phyloP scores from a whole-genome alignment of 2,888 invertebrate species.

The Nomada lathburiana region DNA sequence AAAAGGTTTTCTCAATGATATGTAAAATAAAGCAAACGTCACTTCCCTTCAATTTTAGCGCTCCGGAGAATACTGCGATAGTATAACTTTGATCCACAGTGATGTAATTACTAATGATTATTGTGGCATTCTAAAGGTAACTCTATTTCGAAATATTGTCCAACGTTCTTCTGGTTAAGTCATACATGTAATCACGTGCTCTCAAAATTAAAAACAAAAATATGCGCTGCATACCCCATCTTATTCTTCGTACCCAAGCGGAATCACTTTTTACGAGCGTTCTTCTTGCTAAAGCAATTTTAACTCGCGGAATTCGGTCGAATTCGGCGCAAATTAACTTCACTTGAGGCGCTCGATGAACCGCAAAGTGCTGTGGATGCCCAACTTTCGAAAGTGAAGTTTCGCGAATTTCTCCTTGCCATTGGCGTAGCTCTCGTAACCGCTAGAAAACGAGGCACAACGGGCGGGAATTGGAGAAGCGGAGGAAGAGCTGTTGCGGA shows the following conservation, averaged over 20 bases:
- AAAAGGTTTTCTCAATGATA: too few relatives aligned
- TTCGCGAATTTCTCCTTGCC: conserved; percentile 69
- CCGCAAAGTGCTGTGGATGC: conserved; percentile 69
- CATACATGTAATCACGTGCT: too few relatives aligned
- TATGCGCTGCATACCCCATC: neutral
- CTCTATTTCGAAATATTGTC: too few relatives aligned
- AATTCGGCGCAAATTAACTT: conserved; percentile 66
- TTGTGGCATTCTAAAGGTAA: too few relatives aligned
- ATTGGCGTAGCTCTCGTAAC: conserved; percentile 62
- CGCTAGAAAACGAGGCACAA: conserved; percentile 58
- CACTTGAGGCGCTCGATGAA: conserved; percentile 68
- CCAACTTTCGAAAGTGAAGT: conserved; percentile 71
- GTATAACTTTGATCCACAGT: too few relatives aligned
- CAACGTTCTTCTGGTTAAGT: too few relatives aligned
- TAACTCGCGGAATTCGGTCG: conserved; percentile 59
- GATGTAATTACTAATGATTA: too few relatives aligned
- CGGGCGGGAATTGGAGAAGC: neutral
- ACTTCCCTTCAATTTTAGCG: too few relatives aligned
- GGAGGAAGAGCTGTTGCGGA: conserved; percentile 11
- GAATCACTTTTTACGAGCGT: neutral
- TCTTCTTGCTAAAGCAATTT: conserved; percentile 41
- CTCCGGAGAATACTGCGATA: too few relatives aligned
- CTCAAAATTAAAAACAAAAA: neutral
- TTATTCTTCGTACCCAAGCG: too few relatives aligned
- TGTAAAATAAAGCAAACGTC: too few relatives aligned